Evolutionary conservation across 2,888 invertebrate species (phyloP).

Genomic region (Archips xylosteana): DNA sequence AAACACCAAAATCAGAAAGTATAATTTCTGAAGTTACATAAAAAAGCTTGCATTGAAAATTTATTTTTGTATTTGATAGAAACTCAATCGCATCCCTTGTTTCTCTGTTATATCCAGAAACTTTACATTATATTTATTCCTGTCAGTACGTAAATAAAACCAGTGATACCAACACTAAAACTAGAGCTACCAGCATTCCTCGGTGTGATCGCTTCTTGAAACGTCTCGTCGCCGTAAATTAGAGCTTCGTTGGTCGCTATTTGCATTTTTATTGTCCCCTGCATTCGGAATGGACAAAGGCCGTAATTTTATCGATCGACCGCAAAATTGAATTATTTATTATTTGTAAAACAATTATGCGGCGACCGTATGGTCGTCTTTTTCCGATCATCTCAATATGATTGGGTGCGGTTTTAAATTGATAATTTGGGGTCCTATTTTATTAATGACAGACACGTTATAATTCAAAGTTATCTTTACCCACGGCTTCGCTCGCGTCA

Average conservation of each 20-base stretch:
- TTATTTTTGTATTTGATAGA: too few relatives aligned
- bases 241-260: slow-evolving; percentile 72
- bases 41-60: too few relatives aligned
- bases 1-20: too few relatives aligned
- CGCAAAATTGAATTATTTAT: slow-evolving; percentile 83
- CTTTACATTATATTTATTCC: too few relatives aligned
- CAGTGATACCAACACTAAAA: neutral
- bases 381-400: slow-evolving; percentile 59
- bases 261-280: slow-evolving; percentile 84
- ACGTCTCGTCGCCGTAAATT: slow-evolving; percentile 69
- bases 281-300: slow-evolving; percentile 70
- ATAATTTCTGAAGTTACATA: too few relatives aligned
- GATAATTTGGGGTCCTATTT: slow-evolving; percentile 45
- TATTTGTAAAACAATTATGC: slow-evolving; percentile 70
- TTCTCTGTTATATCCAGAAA: too few relatives aligned
- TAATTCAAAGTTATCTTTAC: too few relatives aligned
- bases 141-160: neutral
- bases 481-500: too few relatives aligned
- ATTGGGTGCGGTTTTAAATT: slow-evolving; percentile 56
- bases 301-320: slow-evolving; percentile 75
- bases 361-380: slow-evolving; percentile 60
- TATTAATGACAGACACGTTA: neutral
- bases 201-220: slow-evolving; percentile 28
- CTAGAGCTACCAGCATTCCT: neutral
- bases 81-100: too few relatives aligned